These are phyloP conservation scores for Callithrix jacchus DNA, from an alignment of 2,113 vertebrate genomes.

Conservation along the genomic window DNA sequence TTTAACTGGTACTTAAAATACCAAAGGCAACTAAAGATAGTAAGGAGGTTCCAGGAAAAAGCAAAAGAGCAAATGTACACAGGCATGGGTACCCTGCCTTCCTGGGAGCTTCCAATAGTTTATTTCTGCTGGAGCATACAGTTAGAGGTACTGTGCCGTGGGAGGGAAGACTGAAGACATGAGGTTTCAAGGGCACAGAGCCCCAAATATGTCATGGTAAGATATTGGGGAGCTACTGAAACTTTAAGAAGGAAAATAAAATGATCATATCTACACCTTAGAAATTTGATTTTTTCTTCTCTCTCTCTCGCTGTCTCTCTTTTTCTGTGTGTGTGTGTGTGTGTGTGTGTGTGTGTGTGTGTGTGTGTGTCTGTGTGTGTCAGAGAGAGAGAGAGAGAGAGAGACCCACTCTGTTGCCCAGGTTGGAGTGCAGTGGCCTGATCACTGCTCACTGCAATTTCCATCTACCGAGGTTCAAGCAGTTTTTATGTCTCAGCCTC, in stretches of 20 bases:
- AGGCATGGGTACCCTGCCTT: background rate
- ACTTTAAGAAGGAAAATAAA: background rate
- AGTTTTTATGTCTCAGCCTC: too few relatives aligned
- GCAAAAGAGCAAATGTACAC: background rate
- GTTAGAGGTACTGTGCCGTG: too few relatives aligned
- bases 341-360: too few relatives aligned
- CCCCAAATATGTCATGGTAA: too few relatives aligned
- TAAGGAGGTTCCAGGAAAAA: background rate
- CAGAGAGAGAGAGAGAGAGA: too few relatives aligned
- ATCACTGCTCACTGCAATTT: too few relatives aligned
- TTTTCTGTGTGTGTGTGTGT: too few relatives aligned
- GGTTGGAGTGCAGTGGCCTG: too few relatives aligned
- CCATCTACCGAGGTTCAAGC: too few relatives aligned
- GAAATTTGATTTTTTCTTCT: background rate
- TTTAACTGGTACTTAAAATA: background rate
- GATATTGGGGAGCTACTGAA: background rate
- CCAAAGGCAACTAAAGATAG: background rate
- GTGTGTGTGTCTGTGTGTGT: too few relatives aligned
- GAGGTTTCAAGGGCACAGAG: background rate
- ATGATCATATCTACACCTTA: background rate
- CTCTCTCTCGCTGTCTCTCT: too few relatives aligned
- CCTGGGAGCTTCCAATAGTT: background rate
- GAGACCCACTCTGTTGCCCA: too few relatives aligned
- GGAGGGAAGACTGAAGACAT: background rate
- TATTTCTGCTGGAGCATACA: background rate